Base-by-base conservation (phyloP, 2,113 vertebrate genomes). In the Hippocampus guttulatus region DNA sequence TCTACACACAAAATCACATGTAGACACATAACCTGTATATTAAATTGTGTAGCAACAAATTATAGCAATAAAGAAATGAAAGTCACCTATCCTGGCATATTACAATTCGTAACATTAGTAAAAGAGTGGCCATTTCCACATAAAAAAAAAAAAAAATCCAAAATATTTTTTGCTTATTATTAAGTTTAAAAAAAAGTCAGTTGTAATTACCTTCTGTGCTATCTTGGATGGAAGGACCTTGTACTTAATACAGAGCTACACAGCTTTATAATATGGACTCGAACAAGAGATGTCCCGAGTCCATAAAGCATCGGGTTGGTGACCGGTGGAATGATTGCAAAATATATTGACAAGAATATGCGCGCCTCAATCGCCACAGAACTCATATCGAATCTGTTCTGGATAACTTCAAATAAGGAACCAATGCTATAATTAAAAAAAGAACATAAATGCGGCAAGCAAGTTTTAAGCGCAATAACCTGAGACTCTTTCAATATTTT, bases 391-490 rank as follows among this genome's bases (percentile, higher is more conserved):
- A 87, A 84, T 73, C 82, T 70, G 12, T 12, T 75, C 41, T 88
- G 87, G 38, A 70, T 23, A 3, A 86, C 2, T 72, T 89, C 83
- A 76, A 83, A 85, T 0, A 84, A 0, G 12, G 57, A 10, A 3
- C 73, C 77, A 0, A 81, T 40, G 27, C 61, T 80, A 75, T 70
- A 90, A 75, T 67, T 92, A 10, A 73, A 5, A 75, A 91, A 70
- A 33, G 91, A 90, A 0, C 89, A 61, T 18, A 91, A 65, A 71
- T 92, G 92, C 3, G 92, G 93, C 41, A 86, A 25, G 9, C 92
- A 91, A 1, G 88, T 92, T 68, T 86, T 90, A 0, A 92, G 64
- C 23, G 90, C 91, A 20, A 88, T 91, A 11, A 47, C 20, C 16
- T 80, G 73, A 0, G 76, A 81, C 9, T 84, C 71, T 1, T 45